phyloP scores from a whole-genome alignment of 2,797 vertebrate species.

The Phrynocephalus guinanensis region DNA sequence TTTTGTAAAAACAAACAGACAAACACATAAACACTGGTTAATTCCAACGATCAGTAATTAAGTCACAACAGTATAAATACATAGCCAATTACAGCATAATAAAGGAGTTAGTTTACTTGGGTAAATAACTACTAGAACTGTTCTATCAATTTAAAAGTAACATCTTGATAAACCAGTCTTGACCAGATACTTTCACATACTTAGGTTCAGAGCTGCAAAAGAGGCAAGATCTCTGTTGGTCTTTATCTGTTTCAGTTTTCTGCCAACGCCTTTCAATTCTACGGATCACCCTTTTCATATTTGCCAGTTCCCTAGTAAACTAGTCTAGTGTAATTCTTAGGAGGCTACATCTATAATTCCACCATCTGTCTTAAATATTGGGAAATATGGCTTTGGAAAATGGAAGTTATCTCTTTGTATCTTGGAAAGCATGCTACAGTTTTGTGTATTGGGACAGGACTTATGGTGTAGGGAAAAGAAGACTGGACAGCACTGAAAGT shows the following conservation, averaged over 20 bases:
- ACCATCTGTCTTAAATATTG: slow-evolving; percentile 32
- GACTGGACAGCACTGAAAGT: slow-evolving; percentile 25
- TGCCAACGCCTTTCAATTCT: too few species aligned
- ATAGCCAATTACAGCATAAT: not conserved
- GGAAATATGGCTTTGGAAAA: slow-evolving; percentile 3
- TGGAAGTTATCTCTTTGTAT: not conserved
- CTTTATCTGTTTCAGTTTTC: too few species aligned
- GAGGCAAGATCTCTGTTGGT: not conserved
- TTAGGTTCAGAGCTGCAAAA: not conserved
- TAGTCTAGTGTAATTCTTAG: not conserved
- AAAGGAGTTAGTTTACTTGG: not conserved
- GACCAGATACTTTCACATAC: not conserved
- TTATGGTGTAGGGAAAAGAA: slow-evolving; percentile 6
- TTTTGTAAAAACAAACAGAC: not conserved
- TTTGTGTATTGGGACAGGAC: slow-evolving; percentile 31
- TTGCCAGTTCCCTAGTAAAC: slow-evolving; percentile 8
- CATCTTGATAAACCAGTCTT: not conserved
- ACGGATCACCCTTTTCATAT: too few species aligned
- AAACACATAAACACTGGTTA: not conserved
- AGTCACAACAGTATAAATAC: not conserved
- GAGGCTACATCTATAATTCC: not conserved
- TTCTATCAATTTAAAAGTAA: too few species aligned
- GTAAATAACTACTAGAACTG: too few species aligned
- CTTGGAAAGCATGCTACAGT: not conserved
- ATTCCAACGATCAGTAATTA: not conserved